Evolutionary conservation across 2,797 vertebrate species (phyloP).

Genomic region (Phoebastria nigripes): DNA sequence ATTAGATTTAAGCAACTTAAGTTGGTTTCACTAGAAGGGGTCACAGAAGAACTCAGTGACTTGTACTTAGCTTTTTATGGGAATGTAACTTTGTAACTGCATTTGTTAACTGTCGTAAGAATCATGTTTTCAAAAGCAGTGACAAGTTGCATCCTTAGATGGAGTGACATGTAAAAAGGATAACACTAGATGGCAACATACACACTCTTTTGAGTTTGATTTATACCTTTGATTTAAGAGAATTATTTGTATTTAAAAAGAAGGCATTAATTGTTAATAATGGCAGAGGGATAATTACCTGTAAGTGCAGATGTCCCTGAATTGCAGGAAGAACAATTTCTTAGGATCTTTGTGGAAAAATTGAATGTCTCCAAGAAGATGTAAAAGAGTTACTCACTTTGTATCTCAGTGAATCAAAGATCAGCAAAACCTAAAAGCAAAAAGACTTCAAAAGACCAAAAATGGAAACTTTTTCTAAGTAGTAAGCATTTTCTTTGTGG

Average conservation of each 20-base stretch:
- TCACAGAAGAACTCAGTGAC: not conserved
- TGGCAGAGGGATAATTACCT: not conserved
- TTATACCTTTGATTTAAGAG: not conserved
- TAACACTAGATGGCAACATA: constrained; percentile 49
- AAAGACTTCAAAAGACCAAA: not conserved
- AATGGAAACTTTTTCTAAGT: not conserved
- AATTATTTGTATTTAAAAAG: not conserved
- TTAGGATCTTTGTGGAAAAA: not conserved
- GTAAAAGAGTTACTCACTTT: not conserved
- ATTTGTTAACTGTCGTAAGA: not conserved
- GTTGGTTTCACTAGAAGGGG: not conserved
- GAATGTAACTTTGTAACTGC: not conserved
- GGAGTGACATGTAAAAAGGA: not conserved
- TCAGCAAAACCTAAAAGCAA: not conserved
- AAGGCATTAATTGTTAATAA: not conserved
- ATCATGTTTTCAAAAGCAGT: not conserved
- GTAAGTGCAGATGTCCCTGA: not conserved
- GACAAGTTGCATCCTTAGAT: not conserved
- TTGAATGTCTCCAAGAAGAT: not conserved
- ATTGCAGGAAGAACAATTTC: not conserved
- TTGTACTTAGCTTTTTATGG: not conserved
- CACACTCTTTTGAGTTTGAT: not conserved
- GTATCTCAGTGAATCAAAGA: not conserved
- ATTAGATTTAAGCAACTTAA: not conserved
- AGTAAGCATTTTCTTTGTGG: not conserved